Conservation (phyloP, 2,113 vertebrate species). For the Seriola aureovittata region DNA sequence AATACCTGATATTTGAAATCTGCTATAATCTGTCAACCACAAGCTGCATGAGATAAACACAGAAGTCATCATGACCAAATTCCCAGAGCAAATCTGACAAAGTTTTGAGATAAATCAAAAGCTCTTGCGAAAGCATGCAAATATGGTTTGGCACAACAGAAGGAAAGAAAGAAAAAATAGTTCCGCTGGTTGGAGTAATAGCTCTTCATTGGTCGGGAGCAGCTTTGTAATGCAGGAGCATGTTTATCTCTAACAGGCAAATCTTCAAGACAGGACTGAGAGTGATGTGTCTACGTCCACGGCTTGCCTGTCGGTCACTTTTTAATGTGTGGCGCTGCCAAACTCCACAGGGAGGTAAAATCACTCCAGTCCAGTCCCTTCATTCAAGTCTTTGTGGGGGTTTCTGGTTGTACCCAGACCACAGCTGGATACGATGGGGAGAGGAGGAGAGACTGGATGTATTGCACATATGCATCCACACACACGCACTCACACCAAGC, state of each 20-base stretch:
- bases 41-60: conserved; percentile 42
- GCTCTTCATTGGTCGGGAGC: conserved; percentile 50
- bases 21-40: conserved; percentile 26
- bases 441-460: conserved; percentile 60
- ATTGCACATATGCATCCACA: conserved; percentile 55
- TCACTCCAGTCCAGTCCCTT: conserved; percentile 44
- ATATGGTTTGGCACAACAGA: conserved; percentile 50
- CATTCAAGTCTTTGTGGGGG: conserved; percentile 37
- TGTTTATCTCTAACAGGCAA: conserved; percentile 41
- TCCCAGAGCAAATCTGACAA: conserved; percentile 42
- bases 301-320: conserved; percentile 43
- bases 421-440: conserved; percentile 37
- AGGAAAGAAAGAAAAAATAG: conserved; percentile 21
- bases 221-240: conserved; percentile 34
- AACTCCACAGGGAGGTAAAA: conserved; percentile 31
- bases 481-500: conserved; percentile 53
- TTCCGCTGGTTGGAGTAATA: conserved; percentile 54
- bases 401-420: conserved; percentile 29
- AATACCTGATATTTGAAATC: conserved; percentile 32
- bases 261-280: conserved; percentile 20
- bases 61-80: conserved; percentile 52
- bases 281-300: conserved; percentile 8
- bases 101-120: conserved; percentile 48
- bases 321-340: conserved; percentile 6
- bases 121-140: conserved; percentile 74